Percentiles rank a stretch among this genome's conserved stretches.
Conservation (phyloP, 2,797 vertebrate species). For the Characodon lateralis region DNA sequence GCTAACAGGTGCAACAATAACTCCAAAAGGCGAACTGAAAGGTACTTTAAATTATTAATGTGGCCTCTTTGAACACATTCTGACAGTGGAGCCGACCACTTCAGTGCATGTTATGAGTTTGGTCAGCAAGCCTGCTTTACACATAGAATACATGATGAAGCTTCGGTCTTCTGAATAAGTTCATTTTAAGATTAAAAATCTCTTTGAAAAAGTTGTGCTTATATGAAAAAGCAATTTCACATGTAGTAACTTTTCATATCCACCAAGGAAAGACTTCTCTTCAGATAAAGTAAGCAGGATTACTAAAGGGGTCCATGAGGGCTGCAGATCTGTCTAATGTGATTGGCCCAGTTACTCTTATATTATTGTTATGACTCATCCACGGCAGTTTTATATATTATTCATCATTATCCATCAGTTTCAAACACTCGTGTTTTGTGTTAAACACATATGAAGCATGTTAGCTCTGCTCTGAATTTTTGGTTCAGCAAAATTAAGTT, state of each 20-base stretch:
- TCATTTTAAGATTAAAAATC: constrained; percentile 51
- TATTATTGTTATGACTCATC: constrained; percentile 17
- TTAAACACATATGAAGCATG: constrained; percentile 6
- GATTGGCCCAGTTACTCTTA: constrained; percentile 31
- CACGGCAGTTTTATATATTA: constrained; percentile 27
- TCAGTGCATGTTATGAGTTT: constrained; percentile 19
- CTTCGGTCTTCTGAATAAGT: constrained; percentile 41
- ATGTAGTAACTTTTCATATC: constrained; percentile 41
- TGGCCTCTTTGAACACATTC: constrained; percentile 31
- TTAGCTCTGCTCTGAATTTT: constrained; percentile 4
- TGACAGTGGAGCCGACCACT: constrained; percentile 11
- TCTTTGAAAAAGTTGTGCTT: constrained; percentile 50
- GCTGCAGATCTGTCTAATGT: constrained; percentile 23
- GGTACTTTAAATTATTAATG: constrained; percentile 25
- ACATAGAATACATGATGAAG: constrained; percentile 57
- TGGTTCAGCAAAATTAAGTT: constrained; percentile 2
- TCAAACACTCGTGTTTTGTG: constrained; percentile 1
- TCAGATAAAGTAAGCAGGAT: constrained; percentile 37
- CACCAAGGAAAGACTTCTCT: constrained; percentile 27
- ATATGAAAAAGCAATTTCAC: constrained; percentile 49
- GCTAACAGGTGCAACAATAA: constrained; percentile 9
- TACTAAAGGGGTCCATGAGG: constrained; percentile 2
- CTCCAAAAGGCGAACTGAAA: constrained; percentile 8
- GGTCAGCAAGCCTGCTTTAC: constrained; percentile 21
- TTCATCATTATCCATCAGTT: constrained; percentile 20